A percentile compares a stretch with the other conserved stretches of the same genome.
These are phyloP conservation scores for Calonectris borealis DNA, from an alignment of 2,113 vertebrate species.

Conservation along the genomic window DNA sequence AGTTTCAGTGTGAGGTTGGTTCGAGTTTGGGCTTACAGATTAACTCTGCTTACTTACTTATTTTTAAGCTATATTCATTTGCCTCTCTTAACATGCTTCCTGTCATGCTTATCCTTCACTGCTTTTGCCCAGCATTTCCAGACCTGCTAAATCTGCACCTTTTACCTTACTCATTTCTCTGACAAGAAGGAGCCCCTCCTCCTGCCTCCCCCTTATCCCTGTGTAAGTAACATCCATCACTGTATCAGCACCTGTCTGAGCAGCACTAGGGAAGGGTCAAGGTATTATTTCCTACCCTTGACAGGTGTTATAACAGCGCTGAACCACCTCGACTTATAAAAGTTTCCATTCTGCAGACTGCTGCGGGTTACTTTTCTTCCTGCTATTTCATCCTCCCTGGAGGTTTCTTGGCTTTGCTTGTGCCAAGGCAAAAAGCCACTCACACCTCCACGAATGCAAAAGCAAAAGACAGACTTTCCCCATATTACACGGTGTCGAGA, in stretches of 20 bases:
- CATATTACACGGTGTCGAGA: fast-evolving
- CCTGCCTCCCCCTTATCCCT: background rate
- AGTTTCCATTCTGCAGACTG: background rate
- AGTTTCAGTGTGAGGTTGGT: background rate
- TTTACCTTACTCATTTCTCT: background rate
- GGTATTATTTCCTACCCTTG: slow-evolving; percentile 5
- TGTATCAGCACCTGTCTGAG: background rate
- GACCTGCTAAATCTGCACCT: background rate
- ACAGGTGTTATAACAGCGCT: background rate
- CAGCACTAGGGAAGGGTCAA: background rate
- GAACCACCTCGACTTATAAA: background rate
- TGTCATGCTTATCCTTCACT: background rate
- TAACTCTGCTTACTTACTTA: background rate
- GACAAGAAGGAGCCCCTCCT: background rate
- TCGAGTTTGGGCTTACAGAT: background rate
- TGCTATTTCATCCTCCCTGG: background rate
- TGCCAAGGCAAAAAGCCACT: background rate
- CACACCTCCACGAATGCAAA: background rate
- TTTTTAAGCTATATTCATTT: background rate
- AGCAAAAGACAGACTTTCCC: background rate
- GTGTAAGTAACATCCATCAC: slow-evolving; percentile 30
- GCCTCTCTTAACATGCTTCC: background rate
- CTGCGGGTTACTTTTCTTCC: fast-evolving
- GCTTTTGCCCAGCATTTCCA: background rate
- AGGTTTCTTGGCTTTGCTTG: background rate